Evolutionary conservation across 2,888 invertebrate species (phyloP), one percentile per base, ranked within the genome.

Genomic region (Drosophila tanythrix): DNA sequence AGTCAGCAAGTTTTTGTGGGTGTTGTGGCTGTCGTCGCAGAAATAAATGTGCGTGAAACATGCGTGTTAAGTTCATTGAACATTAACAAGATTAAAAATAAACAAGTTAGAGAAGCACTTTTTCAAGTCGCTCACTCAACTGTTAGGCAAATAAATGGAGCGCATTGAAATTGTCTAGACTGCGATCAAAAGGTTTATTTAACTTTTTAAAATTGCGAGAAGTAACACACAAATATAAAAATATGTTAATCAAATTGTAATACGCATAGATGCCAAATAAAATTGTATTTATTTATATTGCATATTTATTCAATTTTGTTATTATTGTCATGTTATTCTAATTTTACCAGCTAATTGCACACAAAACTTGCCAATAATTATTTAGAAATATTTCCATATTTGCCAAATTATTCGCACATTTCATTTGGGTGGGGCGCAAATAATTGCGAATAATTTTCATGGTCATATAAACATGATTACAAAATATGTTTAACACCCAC

Each of bases 61-160:
- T 74, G 75, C 75, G 73, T 76, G 77, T 73, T 70, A 70, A 86
- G 90, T 86, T 86, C 90, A 86, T 73, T 88, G 85, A 89, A 86
- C 85, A 88, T 72, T 83, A 62, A 70, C 73, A 70, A 66, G 76
- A 89, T 86, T 88, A 83, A 83, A 85, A 83, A 88, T 80, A 89
- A 74, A 76, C 66, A 71, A 63, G 62, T 66, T 56, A 46, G 38
- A 50, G 46, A 55, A 69, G 48, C 36, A 35, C 53, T 59, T 61
- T 70, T 72, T 72, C 62, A 85, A 56, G 80, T 83, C 62, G 69
- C 73, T 68, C 73, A 70, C 36, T 81, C 60, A 64, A 57, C 58
- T 73, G 65, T 66, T 76, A 36, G 60, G 40, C 21, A 65, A 68
- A 64, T 67, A 62, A 60, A 63, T 61, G 61, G 51, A 46, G 50